Conservation (phyloP, 2,888 invertebrate species). For the Lutraria lutraria region DNA sequence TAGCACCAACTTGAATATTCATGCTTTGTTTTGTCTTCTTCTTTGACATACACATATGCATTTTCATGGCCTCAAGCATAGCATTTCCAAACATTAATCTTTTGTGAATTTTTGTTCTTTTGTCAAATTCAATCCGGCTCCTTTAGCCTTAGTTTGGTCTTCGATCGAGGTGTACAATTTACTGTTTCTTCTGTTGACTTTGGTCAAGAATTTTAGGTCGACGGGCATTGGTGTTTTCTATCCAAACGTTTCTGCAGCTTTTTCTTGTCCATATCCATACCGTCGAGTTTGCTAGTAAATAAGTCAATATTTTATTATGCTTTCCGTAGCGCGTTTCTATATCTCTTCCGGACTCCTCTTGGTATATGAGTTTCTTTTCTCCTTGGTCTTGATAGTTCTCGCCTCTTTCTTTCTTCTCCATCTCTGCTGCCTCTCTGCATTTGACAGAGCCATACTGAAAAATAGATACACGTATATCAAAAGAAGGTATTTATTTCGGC, state of each 20-base stretch:
- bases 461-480: not conserved
- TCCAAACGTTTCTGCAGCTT: no score
- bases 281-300: not conserved
- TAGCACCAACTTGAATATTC: not conserved
- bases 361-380: not conserved
- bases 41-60: no score
- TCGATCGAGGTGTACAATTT: not conserved
- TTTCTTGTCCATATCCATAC: not conserved
- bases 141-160: no score
- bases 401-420: not conserved
- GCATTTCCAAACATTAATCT: no score
- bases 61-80: no score
- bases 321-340: not conserved
- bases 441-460: not conserved
- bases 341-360: not conserved
- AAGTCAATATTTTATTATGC: not conserved
- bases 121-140: no score
- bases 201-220: not conserved
- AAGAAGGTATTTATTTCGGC: not conserved
- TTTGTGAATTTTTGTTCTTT: no score
- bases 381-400: not conserved
- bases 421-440: not conserved
- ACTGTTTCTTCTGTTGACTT: not conserved
- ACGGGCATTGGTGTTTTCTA: not conserved
- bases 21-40: not conserved